These are phyloP conservation scores for Hypercompe scribonia DNA, from an alignment of 2,888 invertebrate genomes.

Conservation along the genomic window DNA sequence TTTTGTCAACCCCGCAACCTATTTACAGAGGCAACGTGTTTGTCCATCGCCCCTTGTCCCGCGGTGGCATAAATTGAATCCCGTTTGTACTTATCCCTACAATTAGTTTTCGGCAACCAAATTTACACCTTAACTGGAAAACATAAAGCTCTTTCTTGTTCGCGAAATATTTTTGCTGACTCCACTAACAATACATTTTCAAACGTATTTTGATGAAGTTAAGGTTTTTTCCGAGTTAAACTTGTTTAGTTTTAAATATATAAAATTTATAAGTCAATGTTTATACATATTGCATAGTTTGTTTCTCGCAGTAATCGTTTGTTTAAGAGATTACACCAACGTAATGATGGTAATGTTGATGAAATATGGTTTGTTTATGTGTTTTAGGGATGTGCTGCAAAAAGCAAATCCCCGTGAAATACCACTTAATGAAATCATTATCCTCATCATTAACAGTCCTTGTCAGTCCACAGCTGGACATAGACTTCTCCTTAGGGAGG, in stretches of 20 bases:
- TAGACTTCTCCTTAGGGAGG: too few relatives aligned
- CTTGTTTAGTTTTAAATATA: not conserved
- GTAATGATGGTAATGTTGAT: not conserved
- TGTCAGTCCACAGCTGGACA: too few relatives aligned
- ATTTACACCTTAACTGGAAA: slow-evolving; percentile 4
- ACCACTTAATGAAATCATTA: too few relatives aligned
- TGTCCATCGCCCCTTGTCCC: slow-evolving; percentile 44
- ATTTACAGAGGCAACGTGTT: slow-evolving; percentile 49
- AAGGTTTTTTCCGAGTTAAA: not conserved
- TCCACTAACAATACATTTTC: slow-evolving; percentile 25
- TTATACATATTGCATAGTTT: not conserved
- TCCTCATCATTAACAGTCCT: too few relatives aligned
- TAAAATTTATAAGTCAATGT: not conserved
- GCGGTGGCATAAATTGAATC: slow-evolving; percentile 47
- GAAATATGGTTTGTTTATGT: not conserved
- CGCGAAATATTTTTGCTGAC: slow-evolving; percentile 24
- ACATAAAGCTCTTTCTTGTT: slow-evolving; percentile 13
- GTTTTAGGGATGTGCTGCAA: not conserved
- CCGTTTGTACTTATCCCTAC: slow-evolving; percentile 30
- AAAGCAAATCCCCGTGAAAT: not conserved
- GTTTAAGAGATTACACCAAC: slow-evolving; percentile 11
- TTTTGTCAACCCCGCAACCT: slow-evolving; percentile 34
- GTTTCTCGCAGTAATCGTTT: not conserved
- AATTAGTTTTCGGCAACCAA: not conserved
- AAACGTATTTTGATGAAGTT: not conserved